Percentiles rank a stretch among this genome's conserved stretches.
These are phyloP conservation scores for Tiliqua scincoides DNA, from an alignment of 2,113 vertebrate species.

Conservation along the genomic window DNA sequence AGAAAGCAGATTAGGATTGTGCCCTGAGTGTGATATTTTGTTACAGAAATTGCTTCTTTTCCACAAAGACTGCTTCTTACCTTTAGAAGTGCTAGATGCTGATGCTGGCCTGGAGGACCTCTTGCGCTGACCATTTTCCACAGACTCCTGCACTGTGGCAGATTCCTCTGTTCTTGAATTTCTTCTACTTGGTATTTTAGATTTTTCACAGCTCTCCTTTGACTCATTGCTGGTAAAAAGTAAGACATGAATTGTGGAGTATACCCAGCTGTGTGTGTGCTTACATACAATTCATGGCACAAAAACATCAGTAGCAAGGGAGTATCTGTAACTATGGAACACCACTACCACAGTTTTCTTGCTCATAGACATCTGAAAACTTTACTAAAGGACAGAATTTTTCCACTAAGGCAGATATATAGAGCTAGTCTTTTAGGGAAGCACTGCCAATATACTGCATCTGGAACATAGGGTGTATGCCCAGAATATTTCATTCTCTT, in stretches of 20 bases:
- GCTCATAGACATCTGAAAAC: conserved; percentile 57
- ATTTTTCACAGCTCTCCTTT: conserved; percentile 89
- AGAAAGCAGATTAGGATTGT: no score
- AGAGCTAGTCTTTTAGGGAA: not conserved
- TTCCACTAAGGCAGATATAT: conserved; percentile 45
- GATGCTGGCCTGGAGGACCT: conserved; percentile 87
- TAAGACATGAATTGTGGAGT: conserved; percentile 52
- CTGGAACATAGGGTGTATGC: not conserved
- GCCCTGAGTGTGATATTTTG: not conserved
- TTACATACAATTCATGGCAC: conserved; percentile 61
- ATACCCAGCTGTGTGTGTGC: not conserved
- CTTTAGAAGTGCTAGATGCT: conserved; percentile 85
- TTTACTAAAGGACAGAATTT: conserved; percentile 64
- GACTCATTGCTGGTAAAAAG: conserved; percentile 80
- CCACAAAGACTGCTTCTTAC: conserved; percentile 66
- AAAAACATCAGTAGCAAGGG: conserved; percentile 56
- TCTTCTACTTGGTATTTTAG: conserved; percentile 91
- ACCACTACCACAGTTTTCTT: conserved; percentile 61
- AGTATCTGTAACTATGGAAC: conserved; percentile 55
- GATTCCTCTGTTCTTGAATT: conserved; percentile 94
- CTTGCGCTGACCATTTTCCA: conserved; percentile 92
- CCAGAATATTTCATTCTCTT: not conserved
- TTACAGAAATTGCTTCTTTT: not conserved
- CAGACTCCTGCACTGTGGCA: conserved; percentile 79
- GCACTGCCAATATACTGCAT: not conserved